These are phyloP conservation scores for Crossocerus cetratus DNA, from an alignment of 2,888 invertebrate species.

Conservation along the genomic window DNA sequence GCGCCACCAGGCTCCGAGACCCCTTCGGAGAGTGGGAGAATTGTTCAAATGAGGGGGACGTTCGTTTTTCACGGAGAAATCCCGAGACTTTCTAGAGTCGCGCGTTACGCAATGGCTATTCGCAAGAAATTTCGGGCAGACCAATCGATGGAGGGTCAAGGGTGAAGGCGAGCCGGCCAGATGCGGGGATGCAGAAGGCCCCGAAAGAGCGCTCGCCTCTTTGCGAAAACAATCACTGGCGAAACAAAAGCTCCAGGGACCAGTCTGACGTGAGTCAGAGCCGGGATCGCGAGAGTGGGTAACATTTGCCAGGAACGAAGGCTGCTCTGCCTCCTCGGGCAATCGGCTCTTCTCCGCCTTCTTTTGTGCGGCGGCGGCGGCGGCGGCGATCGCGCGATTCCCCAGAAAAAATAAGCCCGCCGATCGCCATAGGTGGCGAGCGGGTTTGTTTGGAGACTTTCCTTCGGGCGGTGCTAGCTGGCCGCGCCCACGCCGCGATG, in stretches of 20 bases:
- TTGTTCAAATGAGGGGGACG: too few species aligned
- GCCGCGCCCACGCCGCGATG: conserved; percentile 59
- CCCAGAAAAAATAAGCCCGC: conserved; percentile 61
- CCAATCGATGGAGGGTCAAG: too few species aligned
- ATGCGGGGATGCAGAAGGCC: too few species aligned
- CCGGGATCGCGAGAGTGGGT: conserved; percentile 1
- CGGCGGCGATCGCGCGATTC: conserved; percentile 37
- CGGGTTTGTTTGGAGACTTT: conserved; percentile 63
- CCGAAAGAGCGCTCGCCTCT: not conserved
- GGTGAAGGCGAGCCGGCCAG: too few species aligned
- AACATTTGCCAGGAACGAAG: conserved; percentile 56
- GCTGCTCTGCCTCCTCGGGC: conserved; percentile 2
- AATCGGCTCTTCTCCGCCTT: conserved; percentile 14
- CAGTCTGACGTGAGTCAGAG: conserved; percentile 39
- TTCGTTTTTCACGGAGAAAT: too few species aligned
- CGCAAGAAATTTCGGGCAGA: too few species aligned
- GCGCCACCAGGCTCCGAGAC: too few species aligned
- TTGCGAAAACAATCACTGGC: conserved; percentile 28
- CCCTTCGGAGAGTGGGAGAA: too few species aligned
- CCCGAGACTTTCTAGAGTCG: too few species aligned
- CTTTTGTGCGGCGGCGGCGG: conserved; percentile 29
- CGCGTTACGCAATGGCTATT: too few species aligned
- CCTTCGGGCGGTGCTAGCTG: conserved; percentile 8
- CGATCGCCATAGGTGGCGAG: conserved; percentile 54
- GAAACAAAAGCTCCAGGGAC: conserved; percentile 24